These are phyloP conservation scores for Blastobasis lacticolella DNA, from an alignment of 2,888 invertebrate genomes.

Conservation along the genomic window DNA sequence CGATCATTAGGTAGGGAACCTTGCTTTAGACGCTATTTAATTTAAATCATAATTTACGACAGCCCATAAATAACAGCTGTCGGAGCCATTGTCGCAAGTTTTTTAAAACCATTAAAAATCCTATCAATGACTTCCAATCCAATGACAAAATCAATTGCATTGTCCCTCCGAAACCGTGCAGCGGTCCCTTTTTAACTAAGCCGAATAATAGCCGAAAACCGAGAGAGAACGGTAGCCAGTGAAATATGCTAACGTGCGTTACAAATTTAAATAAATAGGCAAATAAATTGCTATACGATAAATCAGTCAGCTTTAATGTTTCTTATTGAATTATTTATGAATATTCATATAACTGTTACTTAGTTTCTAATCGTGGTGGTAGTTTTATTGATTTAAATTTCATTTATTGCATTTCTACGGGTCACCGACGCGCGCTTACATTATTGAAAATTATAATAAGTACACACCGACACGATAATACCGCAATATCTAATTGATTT, in stretches of 20 bases:
- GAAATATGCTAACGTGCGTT: slow-evolving; percentile 54
- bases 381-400: slow-evolving; percentile 30
- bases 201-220: slow-evolving; percentile 24
- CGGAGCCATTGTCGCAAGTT: slow-evolving; percentile 61
- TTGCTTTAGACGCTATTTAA: slow-evolving; percentile 60
- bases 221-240: slow-evolving; percentile 39
- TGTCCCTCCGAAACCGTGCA: slow-evolving; percentile 26
- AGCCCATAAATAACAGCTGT: slow-evolving; percentile 59
- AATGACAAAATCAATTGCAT: slow-evolving; percentile 51
- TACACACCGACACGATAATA: too few relatives aligned
- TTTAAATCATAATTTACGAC: slow-evolving; percentile 66
- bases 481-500: background rate
- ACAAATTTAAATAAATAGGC: slow-evolving; percentile 72
- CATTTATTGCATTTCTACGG: slow-evolving; percentile 10
- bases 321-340: slow-evolving; percentile 72
- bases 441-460: too few relatives aligned
- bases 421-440: background rate
- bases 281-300: slow-evolving; percentile 69
- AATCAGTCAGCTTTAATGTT: slow-evolving; percentile 56
- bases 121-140: slow-evolving; percentile 62
- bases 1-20: slow-evolving; percentile 43
- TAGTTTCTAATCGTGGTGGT: slow-evolving; percentile 38
- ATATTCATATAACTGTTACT: slow-evolving; percentile 61
- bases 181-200: slow-evolving; percentile 39
- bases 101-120: slow-evolving; percentile 70